A percentile compares a stretch with the other conserved stretches of the same genome.
These are phyloP conservation scores for Luidia sarsii DNA, from an alignment of 53 echinoderm and acorn worm species.

Conservation along the genomic window DNA sequence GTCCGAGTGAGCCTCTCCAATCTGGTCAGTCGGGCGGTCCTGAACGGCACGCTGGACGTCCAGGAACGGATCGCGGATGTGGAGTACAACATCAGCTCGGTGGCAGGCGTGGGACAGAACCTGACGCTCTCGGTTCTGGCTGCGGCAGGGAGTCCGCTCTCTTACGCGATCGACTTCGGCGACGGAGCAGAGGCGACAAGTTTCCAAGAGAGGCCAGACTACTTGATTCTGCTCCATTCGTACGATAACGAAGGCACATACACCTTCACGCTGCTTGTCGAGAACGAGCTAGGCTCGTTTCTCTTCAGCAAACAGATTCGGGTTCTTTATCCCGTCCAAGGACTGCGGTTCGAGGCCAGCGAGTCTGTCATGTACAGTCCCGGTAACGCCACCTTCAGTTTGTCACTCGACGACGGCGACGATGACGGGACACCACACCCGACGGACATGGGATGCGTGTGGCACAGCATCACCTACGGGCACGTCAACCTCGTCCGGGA, in stretches of 20 bases:
- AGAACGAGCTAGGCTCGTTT: constrained; percentile 7
- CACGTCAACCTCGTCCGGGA: background rate
- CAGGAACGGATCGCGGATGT: constrained; percentile 20
- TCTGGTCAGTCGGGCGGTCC: constrained; percentile 12
- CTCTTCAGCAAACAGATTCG: constrained; percentile 2
- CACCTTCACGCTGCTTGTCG: constrained; percentile 1
- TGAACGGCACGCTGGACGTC: constrained; percentile 16
- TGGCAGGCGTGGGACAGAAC: constrained; percentile 11
- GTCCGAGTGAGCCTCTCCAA: constrained; percentile 34
- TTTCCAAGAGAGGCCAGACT: constrained; percentile 16
- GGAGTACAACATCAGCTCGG: constrained; percentile 2
- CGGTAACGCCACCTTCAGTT: constrained; percentile 9
- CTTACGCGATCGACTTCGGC: constrained; percentile 22
- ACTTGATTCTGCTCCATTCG: constrained; percentile 9
- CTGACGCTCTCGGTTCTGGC: constrained; percentile 21
- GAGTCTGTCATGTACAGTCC: constrained; percentile 1
- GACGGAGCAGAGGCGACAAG: constrained; percentile 5
- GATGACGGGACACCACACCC: constrained; percentile 6
- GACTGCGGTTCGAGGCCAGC: constrained; percentile 20
- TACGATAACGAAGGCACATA: constrained; percentile 26
- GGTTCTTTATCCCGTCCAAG: constrained; percentile 31
- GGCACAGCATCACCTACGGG: background rate
- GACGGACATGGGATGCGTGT: constrained; percentile 46
- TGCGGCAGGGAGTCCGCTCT: constrained; percentile 30
- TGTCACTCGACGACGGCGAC: background rate